Conservation (phyloP, 2,113 vertebrate species). For the Xiphophorus couchianus region DNA sequence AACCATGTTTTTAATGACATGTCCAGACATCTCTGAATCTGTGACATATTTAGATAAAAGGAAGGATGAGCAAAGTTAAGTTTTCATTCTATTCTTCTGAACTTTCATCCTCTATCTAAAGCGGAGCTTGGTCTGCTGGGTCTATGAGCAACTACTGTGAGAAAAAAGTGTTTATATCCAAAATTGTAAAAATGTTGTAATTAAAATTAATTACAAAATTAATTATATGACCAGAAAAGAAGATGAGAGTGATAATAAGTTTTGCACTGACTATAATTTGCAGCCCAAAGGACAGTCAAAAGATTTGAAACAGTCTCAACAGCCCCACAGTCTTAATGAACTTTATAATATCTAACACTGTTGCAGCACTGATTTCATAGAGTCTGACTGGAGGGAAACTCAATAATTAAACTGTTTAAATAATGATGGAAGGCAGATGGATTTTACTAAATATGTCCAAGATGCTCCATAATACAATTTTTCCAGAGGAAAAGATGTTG, state of each 20-base stretch:
- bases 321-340: conserved; percentile 62
- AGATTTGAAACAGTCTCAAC: conserved; percentile 46
- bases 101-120: not conserved
- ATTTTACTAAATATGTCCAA: conserved; percentile 44
- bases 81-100: not conserved
- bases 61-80: not conserved
- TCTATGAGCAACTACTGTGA: not conserved
- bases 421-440: conserved; percentile 60
- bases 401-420: conserved; percentile 65
- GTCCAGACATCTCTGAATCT: not conserved
- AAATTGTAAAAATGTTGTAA: conserved; percentile 17
- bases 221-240: conserved; percentile 53
- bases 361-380: conserved; percentile 51
- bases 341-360: conserved; percentile 62
- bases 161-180: conserved; percentile 13
- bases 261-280: conserved; percentile 61
- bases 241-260: conserved; percentile 62
- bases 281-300: conserved; percentile 52
- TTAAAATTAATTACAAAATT: conserved; percentile 42
- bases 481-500: conserved; percentile 23
- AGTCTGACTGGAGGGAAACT: conserved; percentile 59
- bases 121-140: not conserved
- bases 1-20: not conserved
- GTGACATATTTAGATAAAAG: not conserved
- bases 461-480: conserved; percentile 29